Conservation (phyloP, 2,888 invertebrate species). For the Spialia ferax region DNA sequence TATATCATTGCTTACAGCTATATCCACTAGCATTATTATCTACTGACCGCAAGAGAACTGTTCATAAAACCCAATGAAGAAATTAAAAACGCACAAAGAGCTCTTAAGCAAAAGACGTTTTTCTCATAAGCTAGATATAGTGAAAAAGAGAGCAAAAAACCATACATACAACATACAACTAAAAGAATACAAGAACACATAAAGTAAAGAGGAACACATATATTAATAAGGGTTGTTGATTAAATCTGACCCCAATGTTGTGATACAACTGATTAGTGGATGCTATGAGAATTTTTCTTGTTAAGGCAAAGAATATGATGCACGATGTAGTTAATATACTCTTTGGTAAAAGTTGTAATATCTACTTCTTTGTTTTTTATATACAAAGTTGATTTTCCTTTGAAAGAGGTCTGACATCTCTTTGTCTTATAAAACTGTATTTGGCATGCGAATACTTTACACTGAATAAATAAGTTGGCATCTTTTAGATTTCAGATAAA, state of each 20-base stretch:
- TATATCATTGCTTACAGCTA: neutral
- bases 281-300: constrained; percentile 2
- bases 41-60: neutral
- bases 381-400: no score
- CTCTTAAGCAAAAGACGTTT: neutral
- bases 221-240: constrained; percentile 21
- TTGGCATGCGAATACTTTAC: no score
- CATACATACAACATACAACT: no score
- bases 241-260: constrained; percentile 24
- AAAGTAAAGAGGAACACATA: neutral
- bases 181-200: no score
- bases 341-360: no score
- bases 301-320: neutral
- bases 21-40: neutral
- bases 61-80: neutral
- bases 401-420: no score
- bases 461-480: no score
- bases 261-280: constrained; percentile 19
- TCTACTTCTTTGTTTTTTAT: no score
- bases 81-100: neutral
- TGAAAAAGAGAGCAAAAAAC: neutral
- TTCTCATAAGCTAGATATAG: neutral
- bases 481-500: no score
- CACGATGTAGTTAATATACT: neutral
- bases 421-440: no score